Evolutionary conservation across 2,888 invertebrate species (phyloP).

Genomic region (Caenorhabditis panamensis): DNA sequence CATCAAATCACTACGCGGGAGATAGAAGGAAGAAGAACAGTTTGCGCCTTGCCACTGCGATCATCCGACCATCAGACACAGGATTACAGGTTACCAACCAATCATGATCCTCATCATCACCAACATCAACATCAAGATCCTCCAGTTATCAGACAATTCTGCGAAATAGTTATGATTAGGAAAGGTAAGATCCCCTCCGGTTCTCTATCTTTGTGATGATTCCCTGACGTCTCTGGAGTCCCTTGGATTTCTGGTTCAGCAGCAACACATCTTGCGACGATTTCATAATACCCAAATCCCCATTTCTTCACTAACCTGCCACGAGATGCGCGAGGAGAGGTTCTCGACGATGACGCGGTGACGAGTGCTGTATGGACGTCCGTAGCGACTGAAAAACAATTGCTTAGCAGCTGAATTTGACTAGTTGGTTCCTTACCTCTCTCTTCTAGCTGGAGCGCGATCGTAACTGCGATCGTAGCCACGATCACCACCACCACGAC

Average conservation of each 20-base stretch:
- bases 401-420: background rate
- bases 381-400: constrained; percentile 87
- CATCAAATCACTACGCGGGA: constrained; percentile 46
- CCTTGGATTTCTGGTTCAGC: too few species aligned
- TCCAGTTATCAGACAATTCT: constrained; percentile 43
- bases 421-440: too few species aligned
- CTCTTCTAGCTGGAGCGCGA: too few species aligned
- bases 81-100: constrained; percentile 46
- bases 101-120: constrained; percentile 42
- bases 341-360: constrained; percentile 97
- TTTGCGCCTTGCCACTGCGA: constrained; percentile 33
- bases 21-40: constrained; percentile 23
- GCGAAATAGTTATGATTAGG: constrained; percentile 46
- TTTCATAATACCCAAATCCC: background rate
- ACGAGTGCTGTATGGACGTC: constrained; percentile 97
- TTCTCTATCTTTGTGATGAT: background rate
- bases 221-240: background rate
- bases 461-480: too few species aligned
- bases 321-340: constrained; percentile 96
- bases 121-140: constrained; percentile 38
- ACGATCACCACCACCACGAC: constrained; percentile 30
- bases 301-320: constrained; percentile 88
- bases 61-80: constrained; percentile 42
- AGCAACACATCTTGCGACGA: background rate
- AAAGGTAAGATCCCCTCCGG: background rate